phyloP scores from a whole-genome alignment of 1,140 invertebrate genomes.

The Riptortus pedestris region DNA sequence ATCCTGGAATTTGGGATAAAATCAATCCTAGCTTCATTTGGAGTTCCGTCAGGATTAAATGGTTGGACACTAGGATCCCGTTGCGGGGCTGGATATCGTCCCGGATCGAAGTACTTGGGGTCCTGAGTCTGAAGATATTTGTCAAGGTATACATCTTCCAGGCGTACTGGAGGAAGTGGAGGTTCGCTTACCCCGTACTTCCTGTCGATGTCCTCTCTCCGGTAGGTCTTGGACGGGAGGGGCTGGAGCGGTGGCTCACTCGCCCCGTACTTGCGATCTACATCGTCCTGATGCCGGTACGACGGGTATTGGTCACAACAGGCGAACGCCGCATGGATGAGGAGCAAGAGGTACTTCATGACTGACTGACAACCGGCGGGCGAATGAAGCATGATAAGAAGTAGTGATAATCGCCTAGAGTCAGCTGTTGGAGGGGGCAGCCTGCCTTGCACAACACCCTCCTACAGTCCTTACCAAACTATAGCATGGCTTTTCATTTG shows the following conservation, averaged over 20 bases:
- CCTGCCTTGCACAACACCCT: too few species aligned
- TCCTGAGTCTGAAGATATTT: slow-evolving; percentile 29
- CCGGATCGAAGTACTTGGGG: slow-evolving; percentile 29
- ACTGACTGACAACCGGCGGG: background rate
- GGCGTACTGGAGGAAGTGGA: background rate
- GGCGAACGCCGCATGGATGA: background rate
- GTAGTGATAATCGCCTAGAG: background rate
- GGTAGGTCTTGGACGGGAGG: too few species aligned
- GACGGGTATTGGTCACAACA: background rate
- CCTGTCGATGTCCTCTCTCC: background rate
- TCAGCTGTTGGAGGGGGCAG: background rate
- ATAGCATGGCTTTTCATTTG: too few species aligned
- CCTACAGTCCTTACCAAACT: too few species aligned
- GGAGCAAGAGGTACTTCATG: background rate
- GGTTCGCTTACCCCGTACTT: background rate
- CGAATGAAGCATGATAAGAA: background rate
- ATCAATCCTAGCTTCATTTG: slow-evolving; percentile 1
- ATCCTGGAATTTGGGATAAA: slow-evolving; percentile 33
- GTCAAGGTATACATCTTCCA: slow-evolving; percentile 18
- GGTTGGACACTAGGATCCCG: background rate
- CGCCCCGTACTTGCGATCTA: too few species aligned
- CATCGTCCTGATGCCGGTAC: too few species aligned
- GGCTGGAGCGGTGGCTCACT: too few species aligned
- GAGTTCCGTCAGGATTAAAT: slow-evolving; percentile 13
- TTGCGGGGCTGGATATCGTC: slow-evolving; percentile 14